These are phyloP conservation scores for Seriola quinqueradiata DNA, from an alignment of 2,113 vertebrate genomes.

Conservation along the genomic window DNA sequence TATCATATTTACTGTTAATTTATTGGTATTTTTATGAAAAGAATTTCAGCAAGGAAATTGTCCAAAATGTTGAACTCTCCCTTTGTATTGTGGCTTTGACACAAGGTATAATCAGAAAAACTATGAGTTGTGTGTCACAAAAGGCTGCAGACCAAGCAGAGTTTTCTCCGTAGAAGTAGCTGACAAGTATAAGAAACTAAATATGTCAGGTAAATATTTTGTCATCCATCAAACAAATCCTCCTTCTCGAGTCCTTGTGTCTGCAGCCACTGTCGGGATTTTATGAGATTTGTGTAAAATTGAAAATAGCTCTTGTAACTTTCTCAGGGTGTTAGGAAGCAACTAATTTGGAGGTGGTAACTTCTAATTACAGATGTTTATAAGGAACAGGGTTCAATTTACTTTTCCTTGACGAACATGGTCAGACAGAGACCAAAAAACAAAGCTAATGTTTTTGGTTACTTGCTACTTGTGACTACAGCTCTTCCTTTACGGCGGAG, in stretches of 20 bases:
- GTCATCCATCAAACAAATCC: constrained; percentile 14
- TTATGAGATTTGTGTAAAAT: constrained; percentile 55
- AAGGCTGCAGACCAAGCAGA: not conserved
- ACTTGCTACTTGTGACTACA: constrained; percentile 13
- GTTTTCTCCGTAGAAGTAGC: not conserved
- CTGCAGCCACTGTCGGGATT: constrained; percentile 21
- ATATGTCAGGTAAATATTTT: not conserved
- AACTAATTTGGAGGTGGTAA: constrained; percentile 45
- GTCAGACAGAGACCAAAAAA: constrained; percentile 25
- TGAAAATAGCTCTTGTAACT: constrained; percentile 65
- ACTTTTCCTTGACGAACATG: constrained; percentile 66
- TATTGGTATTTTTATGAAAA: too few relatives aligned
- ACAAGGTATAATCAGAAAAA: not conserved
- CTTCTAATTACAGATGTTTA: constrained; percentile 62
- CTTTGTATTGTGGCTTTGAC: too few relatives aligned
- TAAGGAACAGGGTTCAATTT: constrained; percentile 51
- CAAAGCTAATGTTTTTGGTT: constrained; percentile 38
- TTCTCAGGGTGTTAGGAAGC: constrained; percentile 51
- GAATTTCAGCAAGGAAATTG: too few relatives aligned
- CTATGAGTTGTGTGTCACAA: not conserved
- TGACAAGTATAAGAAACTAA: not conserved
- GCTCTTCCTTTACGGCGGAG: constrained; percentile 16
- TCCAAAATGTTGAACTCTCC: too few relatives aligned
- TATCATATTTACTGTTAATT: too few relatives aligned
- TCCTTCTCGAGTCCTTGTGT: not conserved